Percentiles rank a stretch among this genome's conserved stretches.
phyloP scores from a whole-genome alignment of 2,797 vertebrate genomes.

The Crenuchus spilurus region DNA sequence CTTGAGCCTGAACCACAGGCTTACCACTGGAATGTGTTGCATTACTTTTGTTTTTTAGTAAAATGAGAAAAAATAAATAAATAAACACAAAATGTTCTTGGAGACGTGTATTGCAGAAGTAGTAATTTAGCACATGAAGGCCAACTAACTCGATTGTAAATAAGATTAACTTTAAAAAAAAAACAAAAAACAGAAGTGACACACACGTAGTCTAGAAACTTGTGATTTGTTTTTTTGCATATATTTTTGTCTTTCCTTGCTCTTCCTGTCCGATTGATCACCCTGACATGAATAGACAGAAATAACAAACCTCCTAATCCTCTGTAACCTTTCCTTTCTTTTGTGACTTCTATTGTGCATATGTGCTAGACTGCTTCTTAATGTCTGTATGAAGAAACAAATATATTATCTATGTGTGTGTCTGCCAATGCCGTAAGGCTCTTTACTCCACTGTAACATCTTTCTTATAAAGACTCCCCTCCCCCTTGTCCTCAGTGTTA shows the following conservation, averaged over 20 bases:
- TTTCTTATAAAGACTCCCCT: conserved; percentile 84
- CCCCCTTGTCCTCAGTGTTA: conserved; percentile 82
- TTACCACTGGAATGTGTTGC: conserved; percentile 86
- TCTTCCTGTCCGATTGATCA: conserved; percentile 78
- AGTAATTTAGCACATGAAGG: conserved; percentile 81
- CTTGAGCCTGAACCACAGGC: conserved; percentile 73
- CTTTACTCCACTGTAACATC: conserved; percentile 82
- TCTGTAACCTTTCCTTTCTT: conserved; percentile 79
- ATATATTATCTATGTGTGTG: conserved; percentile 82
- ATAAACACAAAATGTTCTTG: conserved; percentile 69
- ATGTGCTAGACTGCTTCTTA: conserved; percentile 82
- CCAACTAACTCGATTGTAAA: conserved; percentile 85
- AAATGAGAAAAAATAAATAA: conserved; percentile 57
- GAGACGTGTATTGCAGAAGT: conserved; percentile 79
- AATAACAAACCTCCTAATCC: conserved; percentile 72
- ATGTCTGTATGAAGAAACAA: conserved; percentile 84
- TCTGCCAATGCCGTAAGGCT: conserved; percentile 81
- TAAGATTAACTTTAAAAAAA: conserved; percentile 80
- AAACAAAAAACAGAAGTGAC: conserved; percentile 77
- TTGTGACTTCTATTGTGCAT: conserved; percentile 81
- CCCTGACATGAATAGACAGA: conserved; percentile 73
- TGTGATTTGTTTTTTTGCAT: conserved; percentile 81
- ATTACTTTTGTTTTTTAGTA: conserved; percentile 77
- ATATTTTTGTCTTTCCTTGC: conserved; percentile 78
- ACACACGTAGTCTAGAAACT: conserved; percentile 81